Conservation (phyloP, 92 coral and sea anemone species). For the Nematostella vectensis region DNA sequence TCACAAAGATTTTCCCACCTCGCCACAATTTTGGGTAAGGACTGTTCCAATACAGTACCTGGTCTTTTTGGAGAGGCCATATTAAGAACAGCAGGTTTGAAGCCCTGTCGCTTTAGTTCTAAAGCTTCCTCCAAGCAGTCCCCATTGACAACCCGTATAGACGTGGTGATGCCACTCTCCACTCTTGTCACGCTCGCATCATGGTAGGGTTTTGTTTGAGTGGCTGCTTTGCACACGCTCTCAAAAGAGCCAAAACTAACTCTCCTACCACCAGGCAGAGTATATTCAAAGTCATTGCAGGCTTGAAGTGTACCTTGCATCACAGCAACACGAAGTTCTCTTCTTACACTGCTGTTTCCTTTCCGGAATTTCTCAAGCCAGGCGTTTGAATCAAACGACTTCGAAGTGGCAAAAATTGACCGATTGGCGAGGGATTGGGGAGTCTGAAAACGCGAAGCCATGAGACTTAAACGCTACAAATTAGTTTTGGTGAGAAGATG, state of each 20-base stretch:
- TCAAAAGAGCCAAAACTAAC: conserved; percentile 43
- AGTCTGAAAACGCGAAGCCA: too few relatives aligned
- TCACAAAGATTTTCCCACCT: too few relatives aligned
- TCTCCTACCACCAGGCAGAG: conserved; percentile 30
- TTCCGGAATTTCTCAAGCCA: conserved; percentile 54
- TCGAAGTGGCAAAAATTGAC: not conserved
- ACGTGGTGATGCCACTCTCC: conserved; percentile 11
- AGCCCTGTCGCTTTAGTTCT: conserved; percentile 35
- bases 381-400: conserved; percentile 13
- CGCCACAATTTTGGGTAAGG: not conserved
- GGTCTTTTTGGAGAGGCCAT: conserved; percentile 82
- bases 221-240: conserved; percentile 56
- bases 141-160: conserved; percentile 37
- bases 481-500: too few relatives aligned
- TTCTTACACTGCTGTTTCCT: conserved; percentile 16
- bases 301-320: conserved; percentile 60
- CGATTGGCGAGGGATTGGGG: too few relatives aligned
- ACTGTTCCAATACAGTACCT: conserved; percentile 17
- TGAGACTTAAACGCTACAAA: too few relatives aligned
- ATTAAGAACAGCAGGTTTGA: conserved; percentile 70
- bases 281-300: conserved; percentile 52
- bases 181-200: conserved; percentile 15
- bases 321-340: conserved; percentile 36
- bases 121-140: conserved; percentile 75
- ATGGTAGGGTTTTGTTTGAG: conserved; percentile 38